Percentiles rank a stretch among this genome's conserved stretches.
These are phyloP conservation scores for Manacus vitellinus DNA, from an alignment of 2,113 vertebrate species.

Conservation along the genomic window DNA sequence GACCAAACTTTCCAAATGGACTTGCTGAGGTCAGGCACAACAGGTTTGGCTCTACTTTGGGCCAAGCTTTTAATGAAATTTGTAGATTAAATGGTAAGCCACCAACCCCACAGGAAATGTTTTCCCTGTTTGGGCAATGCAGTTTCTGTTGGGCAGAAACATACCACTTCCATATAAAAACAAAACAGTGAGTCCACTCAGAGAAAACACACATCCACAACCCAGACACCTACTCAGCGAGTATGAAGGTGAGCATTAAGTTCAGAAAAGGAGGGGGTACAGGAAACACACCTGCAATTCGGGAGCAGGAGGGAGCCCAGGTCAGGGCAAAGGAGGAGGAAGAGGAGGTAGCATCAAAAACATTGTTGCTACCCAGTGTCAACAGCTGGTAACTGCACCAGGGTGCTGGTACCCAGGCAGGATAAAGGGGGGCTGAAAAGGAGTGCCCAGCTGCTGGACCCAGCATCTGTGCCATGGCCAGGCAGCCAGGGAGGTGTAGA, in stretches of 20 bases:
- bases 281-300: accelerated
- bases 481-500: background rate
- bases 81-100: background rate
- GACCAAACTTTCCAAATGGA: background rate
- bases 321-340: background rate
- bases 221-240: background rate
- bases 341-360: background rate
- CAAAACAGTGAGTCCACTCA: background rate
- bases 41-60: background rate
- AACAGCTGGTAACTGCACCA: background rate
- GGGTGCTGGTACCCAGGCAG: accelerated
- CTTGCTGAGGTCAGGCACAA: background rate
- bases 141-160: background rate
- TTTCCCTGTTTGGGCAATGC: too few relatives aligned
- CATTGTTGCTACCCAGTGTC: background rate
- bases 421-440: background rate
- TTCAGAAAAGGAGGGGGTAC: background rate
- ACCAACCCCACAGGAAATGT: background rate
- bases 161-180: background rate
- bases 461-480: accelerated
- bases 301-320: background rate
- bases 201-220: background rate
- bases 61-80: background rate
- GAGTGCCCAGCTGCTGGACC: background rate
- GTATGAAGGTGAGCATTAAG: background rate